Evolutionary conservation across 37 sponge, comb jelly and placozoan species (phyloP).

Genomic region (Spongilla lacustris): DNA sequence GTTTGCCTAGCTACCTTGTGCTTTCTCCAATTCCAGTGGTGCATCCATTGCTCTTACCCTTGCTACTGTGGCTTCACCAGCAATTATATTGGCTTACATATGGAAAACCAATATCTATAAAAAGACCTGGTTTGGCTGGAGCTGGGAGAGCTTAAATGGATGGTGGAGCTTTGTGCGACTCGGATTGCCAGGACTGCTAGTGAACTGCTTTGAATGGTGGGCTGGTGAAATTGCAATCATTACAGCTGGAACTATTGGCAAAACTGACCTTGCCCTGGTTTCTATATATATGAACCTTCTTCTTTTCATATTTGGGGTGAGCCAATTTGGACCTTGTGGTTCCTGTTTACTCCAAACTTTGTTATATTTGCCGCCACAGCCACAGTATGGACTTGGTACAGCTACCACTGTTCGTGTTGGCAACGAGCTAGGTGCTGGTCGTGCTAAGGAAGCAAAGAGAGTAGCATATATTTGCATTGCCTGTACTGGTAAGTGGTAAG

Average conservation of each 20-base stretch:
- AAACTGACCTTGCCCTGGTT: neutral
- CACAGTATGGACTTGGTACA: conserved; percentile 22
- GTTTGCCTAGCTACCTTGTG: neutral
- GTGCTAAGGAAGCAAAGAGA: conserved; percentile 22
- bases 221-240: conserved; percentile 49
- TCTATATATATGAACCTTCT: neutral
- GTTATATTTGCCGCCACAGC: conserved; percentile 5
- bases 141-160: conserved; percentile 51
- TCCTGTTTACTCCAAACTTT: neutral
- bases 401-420: conserved; percentile 28
- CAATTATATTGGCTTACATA: conserved; percentile 39
- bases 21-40: conserved; percentile 24
- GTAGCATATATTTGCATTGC: conserved; percentile 16
- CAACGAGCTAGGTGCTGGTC: conserved; percentile 20
- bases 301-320: neutral
- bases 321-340: neutral
- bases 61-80: neutral
- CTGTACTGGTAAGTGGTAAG: neutral
- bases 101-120: conserved; percentile 15
- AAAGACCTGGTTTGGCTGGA: conserved; percentile 73
- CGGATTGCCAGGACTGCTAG: conserved; percentile 36
- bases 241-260: conserved; percentile 7
- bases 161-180: conserved; percentile 37
- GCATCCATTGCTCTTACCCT: conserved; percentile 28
- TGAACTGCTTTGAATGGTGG: conserved; percentile 32